Percentiles rank a stretch among this genome's conserved stretches.
phyloP scores from a whole-genome alignment of 1,140 invertebrate species.

The Dinoponera quadriceps region DNA sequence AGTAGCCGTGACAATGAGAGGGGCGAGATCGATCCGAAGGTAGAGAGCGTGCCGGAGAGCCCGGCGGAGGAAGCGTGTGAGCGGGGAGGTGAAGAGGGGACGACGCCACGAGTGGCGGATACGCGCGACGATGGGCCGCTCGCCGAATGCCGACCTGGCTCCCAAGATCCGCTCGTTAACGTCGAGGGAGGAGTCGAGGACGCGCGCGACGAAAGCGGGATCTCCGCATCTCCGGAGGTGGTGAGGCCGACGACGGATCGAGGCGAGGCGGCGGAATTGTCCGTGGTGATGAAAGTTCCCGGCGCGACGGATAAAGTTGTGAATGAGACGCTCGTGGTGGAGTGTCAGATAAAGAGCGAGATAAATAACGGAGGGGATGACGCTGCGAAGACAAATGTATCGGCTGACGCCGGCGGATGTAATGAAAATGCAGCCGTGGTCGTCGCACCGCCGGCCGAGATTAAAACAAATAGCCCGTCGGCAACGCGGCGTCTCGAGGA shows the following conservation, averaged over 20 bases:
- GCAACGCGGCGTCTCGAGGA: constrained; percentile 20
- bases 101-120: neutral
- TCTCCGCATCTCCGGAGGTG: too few relatives aligned
- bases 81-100: too few relatives aligned
- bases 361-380: constrained; percentile 50
- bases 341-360: constrained; percentile 45
- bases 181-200: neutral
- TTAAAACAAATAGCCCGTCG: constrained; percentile 19
- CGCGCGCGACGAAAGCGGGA: neutral
- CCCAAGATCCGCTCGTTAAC: neutral
- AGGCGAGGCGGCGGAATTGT: too few relatives aligned
- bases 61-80: constrained; percentile 9
- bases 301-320: constrained; percentile 7
- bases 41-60: neutral
- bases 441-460: constrained; percentile 24
- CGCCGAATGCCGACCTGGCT: neutral
- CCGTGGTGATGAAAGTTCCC: constrained; percentile 12
- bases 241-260: too few relatives aligned
- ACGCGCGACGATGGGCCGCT: neutral
- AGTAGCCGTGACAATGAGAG: constrained; percentile 22
- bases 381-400: constrained; percentile 38
- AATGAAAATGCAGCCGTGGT: constrained; percentile 9
- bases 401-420: neutral
- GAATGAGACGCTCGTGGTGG: constrained; percentile 11
- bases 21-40: neutral